A percentile compares a stretch with the other conserved stretches of the same genome.
Conservation (phyloP, 2,113 vertebrate species). For the Bujurquina vittata region DNA sequence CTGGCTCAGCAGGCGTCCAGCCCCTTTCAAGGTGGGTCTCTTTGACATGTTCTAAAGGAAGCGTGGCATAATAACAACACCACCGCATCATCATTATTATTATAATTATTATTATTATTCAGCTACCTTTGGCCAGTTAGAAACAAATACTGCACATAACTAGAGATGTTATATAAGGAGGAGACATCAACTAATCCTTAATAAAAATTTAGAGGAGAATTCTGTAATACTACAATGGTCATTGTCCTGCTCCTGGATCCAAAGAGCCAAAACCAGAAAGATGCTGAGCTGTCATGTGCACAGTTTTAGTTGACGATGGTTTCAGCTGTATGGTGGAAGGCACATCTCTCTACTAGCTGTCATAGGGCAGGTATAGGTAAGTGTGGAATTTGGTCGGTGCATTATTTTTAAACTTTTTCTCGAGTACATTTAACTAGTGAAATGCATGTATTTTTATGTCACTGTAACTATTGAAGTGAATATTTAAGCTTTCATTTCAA, state of each 20-base stretch:
- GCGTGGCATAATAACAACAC: background rate
- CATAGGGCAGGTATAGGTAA: background rate
- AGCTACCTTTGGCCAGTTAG: background rate
- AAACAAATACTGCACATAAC: background rate
- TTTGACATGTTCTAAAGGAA: background rate
- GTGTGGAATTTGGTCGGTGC: background rate
- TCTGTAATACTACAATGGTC: no score
- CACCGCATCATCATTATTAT: background rate
- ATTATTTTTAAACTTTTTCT: background rate
- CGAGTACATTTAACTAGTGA: background rate
- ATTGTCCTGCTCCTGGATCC: no score
- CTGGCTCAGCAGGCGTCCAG: conserved; percentile 94
- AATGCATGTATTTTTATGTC: background rate
- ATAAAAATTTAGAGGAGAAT: no score
- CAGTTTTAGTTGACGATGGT: background rate
- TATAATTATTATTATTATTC: background rate
- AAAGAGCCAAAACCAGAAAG: no score
- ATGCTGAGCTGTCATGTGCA: background rate
- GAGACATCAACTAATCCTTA: no score
- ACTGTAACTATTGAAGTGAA: background rate
- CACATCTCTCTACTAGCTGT: background rate
- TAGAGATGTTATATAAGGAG: no score
- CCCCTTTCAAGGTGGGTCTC: conserved; percentile 91
- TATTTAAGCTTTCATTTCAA: background rate
- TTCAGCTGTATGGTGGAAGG: background rate